Evolutionary conservation across 2,888 invertebrate genomes (phyloP).

Genomic region (Petrophora chlorosata): DNA sequence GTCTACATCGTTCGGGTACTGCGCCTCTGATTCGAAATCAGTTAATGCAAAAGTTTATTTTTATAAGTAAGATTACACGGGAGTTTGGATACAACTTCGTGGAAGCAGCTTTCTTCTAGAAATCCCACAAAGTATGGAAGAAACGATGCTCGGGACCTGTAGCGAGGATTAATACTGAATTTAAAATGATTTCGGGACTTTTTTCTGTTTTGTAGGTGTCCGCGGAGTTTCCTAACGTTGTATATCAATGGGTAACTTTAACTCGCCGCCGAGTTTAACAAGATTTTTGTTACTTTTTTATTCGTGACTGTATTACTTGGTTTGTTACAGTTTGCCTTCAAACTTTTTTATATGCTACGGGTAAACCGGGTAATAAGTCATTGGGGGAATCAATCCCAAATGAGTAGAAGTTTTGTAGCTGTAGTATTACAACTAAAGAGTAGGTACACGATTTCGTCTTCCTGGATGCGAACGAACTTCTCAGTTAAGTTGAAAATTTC

Average conservation of each 20-base stretch:
- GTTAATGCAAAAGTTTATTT: slow-evolving; percentile 85
- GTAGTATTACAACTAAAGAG: too few species aligned
- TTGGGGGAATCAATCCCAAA: slow-evolving; percentile 4
- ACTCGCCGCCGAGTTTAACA: slow-evolving; percentile 47
- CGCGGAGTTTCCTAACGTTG: slow-evolving; percentile 59
- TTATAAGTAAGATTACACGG: slow-evolving; percentile 84
- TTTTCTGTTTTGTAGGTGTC: slow-evolving; percentile 61
- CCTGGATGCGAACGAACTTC: too few species aligned
- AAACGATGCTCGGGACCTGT: slow-evolving; percentile 64
- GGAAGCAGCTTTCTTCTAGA: slow-evolving; percentile 76
- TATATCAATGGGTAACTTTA: slow-evolving; percentile 59
- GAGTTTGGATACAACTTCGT: slow-evolving; percentile 76
- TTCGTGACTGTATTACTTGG: slow-evolving; percentile 18
- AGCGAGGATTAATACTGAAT: slow-evolving; percentile 79
- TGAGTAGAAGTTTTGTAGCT: too few species aligned
- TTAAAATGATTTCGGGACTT: slow-evolving; percentile 74
- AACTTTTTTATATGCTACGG: slow-evolving; percentile 9
- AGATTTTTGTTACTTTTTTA: slow-evolving; percentile 44
- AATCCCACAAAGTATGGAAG: slow-evolving; percentile 78
- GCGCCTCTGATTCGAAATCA: slow-evolving; percentile 78
- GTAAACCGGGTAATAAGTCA: slow-evolving; percentile 11
- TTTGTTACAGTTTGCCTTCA: slow-evolving; percentile 17
- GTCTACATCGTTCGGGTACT: slow-evolving; percentile 1
- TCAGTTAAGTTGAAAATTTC: too few species aligned
- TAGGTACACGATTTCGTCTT: too few species aligned